phyloP scores from a whole-genome alignment of 2,797 vertebrate genomes.

The Fistularia tabacaria region DNA sequence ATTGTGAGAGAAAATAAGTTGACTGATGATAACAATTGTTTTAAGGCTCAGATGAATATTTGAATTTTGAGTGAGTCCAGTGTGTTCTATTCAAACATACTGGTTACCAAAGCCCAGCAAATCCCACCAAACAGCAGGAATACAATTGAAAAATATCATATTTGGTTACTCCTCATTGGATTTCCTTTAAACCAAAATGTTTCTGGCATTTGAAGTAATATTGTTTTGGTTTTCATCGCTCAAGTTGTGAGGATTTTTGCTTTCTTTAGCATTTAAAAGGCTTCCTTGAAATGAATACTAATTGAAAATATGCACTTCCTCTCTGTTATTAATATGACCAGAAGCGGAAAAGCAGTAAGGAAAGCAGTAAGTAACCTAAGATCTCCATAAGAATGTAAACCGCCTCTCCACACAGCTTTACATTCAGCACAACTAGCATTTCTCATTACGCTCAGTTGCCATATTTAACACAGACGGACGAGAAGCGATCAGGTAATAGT shows the following conservation, averaged over 20 bases:
- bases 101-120: too few relatives aligned
- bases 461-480: conserved; percentile 46
- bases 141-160: too few relatives aligned
- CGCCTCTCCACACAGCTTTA: conserved; percentile 5
- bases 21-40: too few relatives aligned
- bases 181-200: too few relatives aligned
- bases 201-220: too few relatives aligned
- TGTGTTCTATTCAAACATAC: too few relatives aligned
- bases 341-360: conserved; percentile 39
- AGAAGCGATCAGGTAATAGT: conserved; percentile 58
- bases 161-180: too few relatives aligned
- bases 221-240: too few relatives aligned
- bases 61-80: too few relatives aligned
- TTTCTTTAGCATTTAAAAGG: conserved; percentile 53
- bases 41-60: too few relatives aligned
- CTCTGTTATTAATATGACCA: conserved; percentile 48
- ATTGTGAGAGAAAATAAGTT: too few relatives aligned
- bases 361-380: conserved; percentile 21
- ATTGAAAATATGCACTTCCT: conserved; percentile 17
- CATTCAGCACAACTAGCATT: conserved; percentile 30
- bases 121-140: too few relatives aligned
- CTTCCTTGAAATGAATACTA: conserved; percentile 16
- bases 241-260: conserved; percentile 8
- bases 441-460: conserved; percentile 38
- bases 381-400: conserved; percentile 8